Evolutionary conservation across 2,797 vertebrate species (phyloP).

Genomic region (Hapalemur alaotrensis): DNA sequence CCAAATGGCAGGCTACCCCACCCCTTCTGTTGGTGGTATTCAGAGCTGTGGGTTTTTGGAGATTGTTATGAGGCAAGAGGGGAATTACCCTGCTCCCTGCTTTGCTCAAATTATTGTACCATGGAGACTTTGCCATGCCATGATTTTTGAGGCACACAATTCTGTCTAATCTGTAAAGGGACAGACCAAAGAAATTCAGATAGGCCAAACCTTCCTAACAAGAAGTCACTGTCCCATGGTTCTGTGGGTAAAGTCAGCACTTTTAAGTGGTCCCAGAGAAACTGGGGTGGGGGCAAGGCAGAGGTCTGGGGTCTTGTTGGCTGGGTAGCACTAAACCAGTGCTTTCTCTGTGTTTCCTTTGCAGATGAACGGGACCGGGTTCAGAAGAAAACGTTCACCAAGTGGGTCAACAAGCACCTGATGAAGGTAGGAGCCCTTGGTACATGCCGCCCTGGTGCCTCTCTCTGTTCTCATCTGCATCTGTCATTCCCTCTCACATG

Average conservation of each 20-base stretch:
- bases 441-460: rapidly evolving
- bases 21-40: neutral
- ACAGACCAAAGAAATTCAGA: neutral
- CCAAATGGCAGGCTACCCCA: neutral
- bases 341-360: conserved; percentile 77
- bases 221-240: neutral
- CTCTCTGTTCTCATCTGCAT: rapidly evolving
- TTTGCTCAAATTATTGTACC: neutral
- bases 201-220: neutral
- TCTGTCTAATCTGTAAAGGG: conserved; percentile 13
- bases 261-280: neutral
- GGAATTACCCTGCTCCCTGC: neutral
- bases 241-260: neutral
- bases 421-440: conserved; percentile 91
- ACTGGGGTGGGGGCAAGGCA: neutral
- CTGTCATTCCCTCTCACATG: neutral
- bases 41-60: neutral
- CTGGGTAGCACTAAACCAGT: conserved; percentile 58
- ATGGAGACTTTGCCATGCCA: neutral
- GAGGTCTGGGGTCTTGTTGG: neutral
- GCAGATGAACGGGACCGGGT: conserved; percentile 98
- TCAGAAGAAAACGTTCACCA: conserved; percentile 99
- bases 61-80: neutral
- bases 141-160: neutral
- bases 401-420: conserved; percentile 99